phyloP scores from a whole-genome alignment of 2,888 invertebrate species.

The Conomelus anceps region DNA sequence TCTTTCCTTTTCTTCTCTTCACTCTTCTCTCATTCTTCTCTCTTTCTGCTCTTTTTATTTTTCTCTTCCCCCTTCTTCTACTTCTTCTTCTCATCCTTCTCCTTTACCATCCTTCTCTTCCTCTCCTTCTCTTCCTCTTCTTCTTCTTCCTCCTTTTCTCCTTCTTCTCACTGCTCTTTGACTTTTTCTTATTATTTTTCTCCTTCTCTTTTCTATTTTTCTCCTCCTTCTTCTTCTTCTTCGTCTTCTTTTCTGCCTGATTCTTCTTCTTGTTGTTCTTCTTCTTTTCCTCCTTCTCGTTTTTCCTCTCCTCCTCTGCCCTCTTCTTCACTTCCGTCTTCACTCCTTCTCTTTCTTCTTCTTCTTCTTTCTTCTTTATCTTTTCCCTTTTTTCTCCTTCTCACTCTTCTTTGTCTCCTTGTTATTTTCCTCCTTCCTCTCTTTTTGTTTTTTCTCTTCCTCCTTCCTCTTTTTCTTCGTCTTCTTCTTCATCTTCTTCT shows the following conservation, averaged over 20 bases:
- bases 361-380: too few relatives aligned
- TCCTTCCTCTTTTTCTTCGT: not conserved
- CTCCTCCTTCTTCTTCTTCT: not conserved
- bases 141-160: not conserved
- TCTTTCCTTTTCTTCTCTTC: not conserved
- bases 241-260: too few relatives aligned
- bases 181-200: too few relatives aligned
- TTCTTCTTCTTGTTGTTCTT: not conserved
- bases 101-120: not conserved
- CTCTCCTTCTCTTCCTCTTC: not conserved
- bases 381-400: too few relatives aligned
- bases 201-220: not conserved
- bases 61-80: not conserved
- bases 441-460: not conserved
- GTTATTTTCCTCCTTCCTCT: not conserved
- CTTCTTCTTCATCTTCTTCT: too few relatives aligned
- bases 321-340: too few relatives aligned
- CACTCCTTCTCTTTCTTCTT: not conserved
- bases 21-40: too few relatives aligned
- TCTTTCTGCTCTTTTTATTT: too few relatives aligned
- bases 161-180: not conserved
- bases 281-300: too few relatives aligned
- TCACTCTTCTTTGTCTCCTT: not conserved
- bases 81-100: not conserved
- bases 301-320: too few relatives aligned